Conservation (phyloP, 2,888 invertebrate genomes). For the Hydrotaea cyrtoneurina region DNA sequence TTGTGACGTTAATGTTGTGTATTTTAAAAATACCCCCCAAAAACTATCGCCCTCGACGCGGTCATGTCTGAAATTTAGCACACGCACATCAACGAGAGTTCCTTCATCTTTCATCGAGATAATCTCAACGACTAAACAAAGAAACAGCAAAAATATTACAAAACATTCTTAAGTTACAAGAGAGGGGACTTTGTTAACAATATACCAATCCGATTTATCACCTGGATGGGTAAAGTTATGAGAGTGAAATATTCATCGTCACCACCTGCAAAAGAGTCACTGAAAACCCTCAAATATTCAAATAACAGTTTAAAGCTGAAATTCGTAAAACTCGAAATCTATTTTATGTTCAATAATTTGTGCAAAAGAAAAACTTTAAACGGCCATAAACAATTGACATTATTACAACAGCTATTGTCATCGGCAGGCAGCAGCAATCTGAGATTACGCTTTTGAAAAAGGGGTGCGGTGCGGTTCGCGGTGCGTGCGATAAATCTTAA, state of each 20-base stretch:
- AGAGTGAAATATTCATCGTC: constrained; percentile 71
- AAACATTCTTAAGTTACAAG: constrained; percentile 4
- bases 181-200: not conserved
- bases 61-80: constrained; percentile 66
- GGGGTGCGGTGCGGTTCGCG: constrained; percentile 1
- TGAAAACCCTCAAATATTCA: constrained; percentile 57
- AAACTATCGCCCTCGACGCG: constrained; percentile 42
- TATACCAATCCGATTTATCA: constrained; percentile 14
- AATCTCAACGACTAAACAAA: not conserved
- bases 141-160: not conserved
- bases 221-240: constrained; percentile 79
- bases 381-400: constrained; percentile 67
- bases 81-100: not conserved
- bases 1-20: constrained; percentile 55
- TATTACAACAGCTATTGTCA: constrained; percentile 61
- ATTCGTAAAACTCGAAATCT: constrained; percentile 76
- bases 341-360: constrained; percentile 79
- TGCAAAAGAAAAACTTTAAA: constrained; percentile 77
- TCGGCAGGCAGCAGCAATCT: not conserved
- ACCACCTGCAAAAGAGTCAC: constrained; percentile 61
- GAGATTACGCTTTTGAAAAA: not conserved
- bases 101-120: not conserved
- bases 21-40: constrained; percentile 52
- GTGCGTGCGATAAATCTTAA: not conserved
- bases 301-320: constrained; percentile 70